phyloP scores from a whole-genome alignment of 2,888 invertebrate genomes.

The Gortyna flavago region DNA sequence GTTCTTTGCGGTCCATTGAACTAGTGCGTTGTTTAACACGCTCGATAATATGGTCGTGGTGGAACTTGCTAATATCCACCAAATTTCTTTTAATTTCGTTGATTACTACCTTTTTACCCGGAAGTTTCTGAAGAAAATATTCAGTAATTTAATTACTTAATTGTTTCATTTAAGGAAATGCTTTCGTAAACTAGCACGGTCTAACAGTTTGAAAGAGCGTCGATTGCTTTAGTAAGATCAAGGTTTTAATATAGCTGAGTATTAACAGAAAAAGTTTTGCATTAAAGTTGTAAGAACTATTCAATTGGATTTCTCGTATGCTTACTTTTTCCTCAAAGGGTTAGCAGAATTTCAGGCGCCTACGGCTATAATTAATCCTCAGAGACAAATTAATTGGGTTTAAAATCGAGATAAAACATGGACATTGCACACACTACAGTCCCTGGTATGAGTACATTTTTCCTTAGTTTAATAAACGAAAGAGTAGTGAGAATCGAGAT shows the following conservation, averaged over 20 bases:
- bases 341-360: constrained; percentile 16
- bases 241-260: not conserved
- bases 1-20: constrained; percentile 52
- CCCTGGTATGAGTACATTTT: constrained; percentile 6
- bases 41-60: constrained; percentile 62
- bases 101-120: constrained; percentile 72
- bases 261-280: not conserved
- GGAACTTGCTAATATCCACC: constrained; percentile 71
- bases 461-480: not conserved
- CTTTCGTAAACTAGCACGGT: not conserved
- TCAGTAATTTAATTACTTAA: not conserved
- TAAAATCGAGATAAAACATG: not conserved
- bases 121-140: constrained; percentile 68
- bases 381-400: constrained; percentile 1
- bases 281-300: not conserved
- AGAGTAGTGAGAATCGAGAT: not conserved
- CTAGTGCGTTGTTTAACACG: constrained; percentile 60
- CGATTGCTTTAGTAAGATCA: constrained; percentile 5
- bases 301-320: constrained; percentile 9
- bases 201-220: not conserved
- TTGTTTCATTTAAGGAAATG: not conserved
- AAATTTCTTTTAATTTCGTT: constrained; percentile 88
- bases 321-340: constrained; percentile 20
- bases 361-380: not conserved
- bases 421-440: not conserved